Evolutionary conservation across 2,888 invertebrate species (phyloP).

Genomic region (Drosophila tanythrix): DNA sequence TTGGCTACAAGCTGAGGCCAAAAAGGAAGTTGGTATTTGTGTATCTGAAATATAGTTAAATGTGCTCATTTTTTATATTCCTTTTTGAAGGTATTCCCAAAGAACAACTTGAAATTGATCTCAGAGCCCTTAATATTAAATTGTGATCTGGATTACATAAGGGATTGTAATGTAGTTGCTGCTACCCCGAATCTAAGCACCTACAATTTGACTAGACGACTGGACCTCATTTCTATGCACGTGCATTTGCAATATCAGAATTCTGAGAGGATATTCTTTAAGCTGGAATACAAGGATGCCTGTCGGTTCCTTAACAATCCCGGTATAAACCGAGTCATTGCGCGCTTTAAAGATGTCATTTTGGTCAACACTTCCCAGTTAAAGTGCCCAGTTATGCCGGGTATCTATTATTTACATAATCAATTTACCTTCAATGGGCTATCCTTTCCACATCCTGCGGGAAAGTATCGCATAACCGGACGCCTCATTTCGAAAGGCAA

Average conservation of each 20-base stretch:
- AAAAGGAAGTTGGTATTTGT: slow-evolving; percentile 25
- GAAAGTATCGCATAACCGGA: too few species aligned
- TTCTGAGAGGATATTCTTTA: too few species aligned
- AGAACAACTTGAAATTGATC: slow-evolving; percentile 2
- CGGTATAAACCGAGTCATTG: too few species aligned
- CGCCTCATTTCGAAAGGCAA: too few species aligned
- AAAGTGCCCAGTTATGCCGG: too few species aligned
- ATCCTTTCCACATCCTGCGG: too few species aligned
- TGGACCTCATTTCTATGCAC: slow-evolving; percentile 10
- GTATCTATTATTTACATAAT: too few species aligned
- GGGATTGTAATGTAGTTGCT: slow-evolving; percentile 8
- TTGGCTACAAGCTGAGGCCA: slow-evolving; percentile 6
- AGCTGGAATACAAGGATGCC: too few species aligned
- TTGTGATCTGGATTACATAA: slow-evolving; percentile 28
- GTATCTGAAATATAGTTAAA: background rate
- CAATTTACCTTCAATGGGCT: too few species aligned
- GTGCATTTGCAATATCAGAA: background rate
- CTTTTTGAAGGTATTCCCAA: background rate
- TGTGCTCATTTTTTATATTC: background rate
- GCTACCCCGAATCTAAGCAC: background rate
- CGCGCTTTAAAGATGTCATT: too few species aligned
- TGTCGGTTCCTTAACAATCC: too few species aligned
- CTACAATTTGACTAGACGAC: background rate
- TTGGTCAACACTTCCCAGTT: too few species aligned
- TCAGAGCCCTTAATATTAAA: slow-evolving; percentile 11